Conservation (phyloP, 2,888 invertebrate genomes). For the Petrolisthes manimaculis region DNA sequence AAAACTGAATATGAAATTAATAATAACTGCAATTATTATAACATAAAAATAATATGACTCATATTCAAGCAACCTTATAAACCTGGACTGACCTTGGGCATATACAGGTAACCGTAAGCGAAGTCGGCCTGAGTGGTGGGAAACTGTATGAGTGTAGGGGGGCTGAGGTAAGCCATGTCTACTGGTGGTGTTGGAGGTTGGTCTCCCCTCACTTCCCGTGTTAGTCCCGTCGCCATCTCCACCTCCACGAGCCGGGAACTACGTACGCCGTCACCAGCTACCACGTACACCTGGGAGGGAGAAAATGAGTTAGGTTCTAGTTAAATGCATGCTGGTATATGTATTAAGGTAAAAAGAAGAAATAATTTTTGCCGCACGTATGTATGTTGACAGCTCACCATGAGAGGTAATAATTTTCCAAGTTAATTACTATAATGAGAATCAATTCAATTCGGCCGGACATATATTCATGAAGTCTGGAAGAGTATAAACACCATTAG, state of each 20-base stretch:
- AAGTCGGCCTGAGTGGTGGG: constrained; percentile 60
- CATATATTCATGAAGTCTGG: too few relatives aligned
- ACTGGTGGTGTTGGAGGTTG: background rate
- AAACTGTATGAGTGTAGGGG: constrained; percentile 52
- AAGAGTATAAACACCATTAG: too few relatives aligned
- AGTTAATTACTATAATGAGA: too few relatives aligned
- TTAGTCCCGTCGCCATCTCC: constrained; percentile 26
- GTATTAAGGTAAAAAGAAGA: too few relatives aligned
- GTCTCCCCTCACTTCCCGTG: background rate
- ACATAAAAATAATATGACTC: background rate
- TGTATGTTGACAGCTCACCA: too few relatives aligned
- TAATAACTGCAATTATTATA: background rate
- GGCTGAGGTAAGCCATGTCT: constrained; percentile 45
- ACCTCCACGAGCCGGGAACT: constrained; percentile 49
- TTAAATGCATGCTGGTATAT: too few relatives aligned
- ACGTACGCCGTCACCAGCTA: constrained; percentile 50
- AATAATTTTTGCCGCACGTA: too few relatives aligned
- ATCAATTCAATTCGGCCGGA: too few relatives aligned
- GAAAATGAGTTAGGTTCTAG: background rate
- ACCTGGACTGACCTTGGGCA: constrained; percentile 47
- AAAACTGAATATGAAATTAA: background rate
- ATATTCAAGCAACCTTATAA: background rate
- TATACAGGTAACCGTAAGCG: constrained; percentile 61
- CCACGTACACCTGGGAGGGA: constrained; percentile 49
- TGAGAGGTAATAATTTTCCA: too few relatives aligned